Evolutionary conservation across 1,140 invertebrate species (phyloP), one percentile per base, ranked within the genome.

Genomic region (Drosophila kepulauana): DNA sequence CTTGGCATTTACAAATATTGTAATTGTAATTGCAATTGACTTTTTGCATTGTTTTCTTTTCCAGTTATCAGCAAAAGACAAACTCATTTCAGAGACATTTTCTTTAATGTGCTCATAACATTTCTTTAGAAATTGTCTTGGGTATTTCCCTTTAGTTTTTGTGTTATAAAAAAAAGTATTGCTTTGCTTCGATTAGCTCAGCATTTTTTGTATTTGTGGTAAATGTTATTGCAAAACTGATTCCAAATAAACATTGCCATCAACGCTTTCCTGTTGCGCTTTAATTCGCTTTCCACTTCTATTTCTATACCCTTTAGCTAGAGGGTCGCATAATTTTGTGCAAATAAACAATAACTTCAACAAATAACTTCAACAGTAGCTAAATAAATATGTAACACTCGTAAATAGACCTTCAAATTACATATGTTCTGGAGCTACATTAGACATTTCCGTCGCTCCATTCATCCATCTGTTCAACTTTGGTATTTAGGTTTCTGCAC

Each of bases 21-120:
- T 33, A 62, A 62, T 62, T 62, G 59, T 33, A 62, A 62, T 61
- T 61, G 43, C 13, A 63, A 63, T 64, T 64, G 20, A 25, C 33
- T 52, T 64, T 64, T 64, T 30, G 20, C 38, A 10, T 43, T 52
- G 49, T 30, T 54, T 30, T 20, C 20, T 33, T 11, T 48, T 48
- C 5, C 10, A 15, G 25, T 46, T 64, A 54, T 64, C 61, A 10
- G 10, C 8, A 16, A 13, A 28, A 35, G 33, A 64, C 16, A 64
- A 51, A 5, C 30, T 38, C 20, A 51, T 64, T 52, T 25, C 11
- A 6, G 4, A 38, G 11, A 52, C 59, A 54, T 46, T 5, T 51
- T 63, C 25, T 46, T 28, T 5, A 28, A 15, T 28, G 20, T 59
- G 33, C 20, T n/a, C 20, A 13, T 11, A 6, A 3, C 16, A 62